Conservation (phyloP, 2,888 invertebrate genomes). For the Caenorhabditis panamensis region DNA sequence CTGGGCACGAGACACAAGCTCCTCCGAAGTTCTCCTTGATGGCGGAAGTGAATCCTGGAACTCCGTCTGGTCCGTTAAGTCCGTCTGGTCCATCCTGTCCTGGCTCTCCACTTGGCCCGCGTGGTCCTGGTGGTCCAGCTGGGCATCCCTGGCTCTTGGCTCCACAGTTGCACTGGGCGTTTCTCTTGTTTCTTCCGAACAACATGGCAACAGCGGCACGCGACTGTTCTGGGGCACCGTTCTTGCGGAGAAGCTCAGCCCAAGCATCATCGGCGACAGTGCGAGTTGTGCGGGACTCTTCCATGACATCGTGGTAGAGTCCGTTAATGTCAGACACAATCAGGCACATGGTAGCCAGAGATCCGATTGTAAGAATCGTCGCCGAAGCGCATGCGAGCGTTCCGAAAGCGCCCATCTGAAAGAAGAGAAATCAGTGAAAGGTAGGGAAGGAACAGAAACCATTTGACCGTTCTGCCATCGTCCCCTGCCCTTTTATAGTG, state of each 20-base stretch:
- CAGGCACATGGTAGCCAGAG: slow-evolving; percentile 56
- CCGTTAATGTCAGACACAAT: slow-evolving; percentile 63
- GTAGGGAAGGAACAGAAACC: background rate
- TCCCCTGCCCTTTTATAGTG: slow-evolving; percentile 35
- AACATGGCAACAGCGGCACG: slow-evolving; percentile 49
- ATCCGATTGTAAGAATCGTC: slow-evolving; percentile 58
- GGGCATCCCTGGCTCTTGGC: slow-evolving; percentile 60
- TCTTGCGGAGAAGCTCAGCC: slow-evolving; percentile 60
- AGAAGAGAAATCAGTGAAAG: background rate
- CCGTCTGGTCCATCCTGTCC: slow-evolving; percentile 57
- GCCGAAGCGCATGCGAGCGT: slow-evolving; percentile 61
- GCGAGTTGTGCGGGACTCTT: slow-evolving; percentile 46
- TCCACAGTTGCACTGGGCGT: slow-evolving; percentile 61
- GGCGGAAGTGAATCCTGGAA: slow-evolving; percentile 31
- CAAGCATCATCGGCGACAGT: slow-evolving; percentile 62
- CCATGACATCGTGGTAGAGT: slow-evolving; percentile 63
- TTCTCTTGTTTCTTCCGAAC: slow-evolving; percentile 60
- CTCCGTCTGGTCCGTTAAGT: slow-evolving; percentile 36
- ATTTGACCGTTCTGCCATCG: slow-evolving; percentile 1
- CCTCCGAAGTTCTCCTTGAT: slow-evolving; percentile 47
- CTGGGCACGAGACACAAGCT: slow-evolving; percentile 55
- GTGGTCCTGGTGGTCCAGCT: slow-evolving; percentile 64
- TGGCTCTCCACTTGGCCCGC: slow-evolving; percentile 58
- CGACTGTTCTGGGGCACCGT: slow-evolving; percentile 43
- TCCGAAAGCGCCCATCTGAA: slow-evolving; percentile 62